Base-by-base conservation (phyloP, 1,140 invertebrate species). In the Lordiphosa collinella region DNA sequence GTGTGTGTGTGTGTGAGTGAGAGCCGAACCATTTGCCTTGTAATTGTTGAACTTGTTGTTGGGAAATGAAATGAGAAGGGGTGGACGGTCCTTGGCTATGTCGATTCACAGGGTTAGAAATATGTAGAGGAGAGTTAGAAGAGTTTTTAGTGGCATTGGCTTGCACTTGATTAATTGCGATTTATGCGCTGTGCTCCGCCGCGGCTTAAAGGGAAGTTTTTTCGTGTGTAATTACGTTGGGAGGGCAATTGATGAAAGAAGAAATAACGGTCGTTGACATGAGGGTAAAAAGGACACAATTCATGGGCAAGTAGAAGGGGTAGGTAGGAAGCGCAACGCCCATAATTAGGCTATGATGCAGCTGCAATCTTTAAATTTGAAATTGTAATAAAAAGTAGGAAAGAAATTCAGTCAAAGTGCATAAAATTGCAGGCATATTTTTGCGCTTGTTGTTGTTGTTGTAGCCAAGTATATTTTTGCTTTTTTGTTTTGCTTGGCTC, bases 141-240 rank as follows among this genome's bases (percentile, higher is more conserved):
- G 41, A 41, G 69, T 37, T 73, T 70, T 58, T 46, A 71, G 61
- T 57, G 71, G 78, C 66, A 82, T 82, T 82, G 76, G 71, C 76
- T 82, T 82, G 76, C 76, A 82, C 76, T 82, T 82, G 76, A 82
- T 82, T 82, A 82, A 82, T 82, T 82, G 78, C 76, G 76, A 76
- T 82, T 82, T 82, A 82, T 78, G 73, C 67, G 73, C 62, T 56
- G 29, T 40, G 72, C 73, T 52, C 48, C 57, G 41, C 48, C 53
- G 41, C 11, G 41, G 22, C 22, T 25, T 25, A 25, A 25, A 25
- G 41, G 41, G 29, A 44, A 7, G 11, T 44, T 22, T n/a, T 36
- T 37, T 40, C n/a, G 14, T 38, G 37, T 43, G 25, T 43, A 43
- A 43, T 43, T 10, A 43, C 14, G 14, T 8, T 32, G 25, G n/a